A percentile compares a stretch with the other conserved stretches of the same genome.
phyloP scores from a whole-genome alignment of 2,888 invertebrate species.

The Mactromeris polynyma region DNA sequence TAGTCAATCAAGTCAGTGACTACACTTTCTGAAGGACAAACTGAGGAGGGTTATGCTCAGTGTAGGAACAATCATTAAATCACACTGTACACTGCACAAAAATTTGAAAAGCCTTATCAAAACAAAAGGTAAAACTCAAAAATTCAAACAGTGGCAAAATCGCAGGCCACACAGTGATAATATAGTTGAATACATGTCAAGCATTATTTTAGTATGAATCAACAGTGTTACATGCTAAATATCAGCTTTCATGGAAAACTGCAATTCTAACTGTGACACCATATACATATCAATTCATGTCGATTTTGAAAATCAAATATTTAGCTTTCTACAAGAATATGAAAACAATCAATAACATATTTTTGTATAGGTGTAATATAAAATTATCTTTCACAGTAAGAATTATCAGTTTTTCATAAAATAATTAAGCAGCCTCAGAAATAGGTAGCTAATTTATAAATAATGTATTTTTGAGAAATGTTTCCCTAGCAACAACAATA shows the following conservation, averaged over 20 bases:
- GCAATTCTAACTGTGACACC: no score
- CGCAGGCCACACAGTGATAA: not conserved
- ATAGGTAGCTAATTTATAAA: not conserved
- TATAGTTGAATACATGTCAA: not conserved
- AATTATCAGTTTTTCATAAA: not conserved
- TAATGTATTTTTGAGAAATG: not conserved
- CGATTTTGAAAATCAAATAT: no score
- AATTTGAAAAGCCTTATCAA: not conserved
- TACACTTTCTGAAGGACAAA: not conserved
- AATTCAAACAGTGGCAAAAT: not conserved
- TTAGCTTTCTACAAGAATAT: no score
- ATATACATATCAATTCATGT: no score
- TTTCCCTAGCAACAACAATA: no score
- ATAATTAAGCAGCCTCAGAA: not conserved
- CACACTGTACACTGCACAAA: not conserved
- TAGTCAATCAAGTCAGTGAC: no score
- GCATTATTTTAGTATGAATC: slow-evolving; percentile 13
- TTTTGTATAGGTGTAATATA: no score
- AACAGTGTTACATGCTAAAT: slow-evolving; percentile 15
- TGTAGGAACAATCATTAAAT: no score
- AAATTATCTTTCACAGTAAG: not conserved
- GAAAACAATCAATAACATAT: no score
- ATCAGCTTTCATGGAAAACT: not conserved
- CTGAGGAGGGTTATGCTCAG: no score
- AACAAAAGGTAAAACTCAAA: not conserved